Base-by-base conservation (phyloP, 2,797 vertebrate genomes). In the Cirrhinus molitorella region DNA sequence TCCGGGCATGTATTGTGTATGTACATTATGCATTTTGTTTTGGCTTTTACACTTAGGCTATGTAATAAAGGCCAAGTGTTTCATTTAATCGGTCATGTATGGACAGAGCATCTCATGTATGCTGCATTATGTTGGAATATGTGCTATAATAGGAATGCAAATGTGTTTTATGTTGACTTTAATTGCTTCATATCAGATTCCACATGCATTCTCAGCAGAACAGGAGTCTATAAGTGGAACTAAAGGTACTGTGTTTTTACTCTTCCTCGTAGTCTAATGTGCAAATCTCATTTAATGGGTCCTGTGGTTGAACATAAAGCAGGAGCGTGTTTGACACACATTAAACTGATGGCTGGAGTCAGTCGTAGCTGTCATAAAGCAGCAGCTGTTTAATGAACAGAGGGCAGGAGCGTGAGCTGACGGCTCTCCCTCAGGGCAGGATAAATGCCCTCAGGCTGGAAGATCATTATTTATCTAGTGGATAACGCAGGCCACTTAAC, bases 331-430 rank as follows among this genome's bases (percentile, higher is more conserved):
- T 86, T 85, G 7, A 47, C 85, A 83, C 86, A 93, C 92, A 92
- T 94, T 90, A 93, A 94, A 91, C 85, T 89, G 87, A 91, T 92
- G 92, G 91, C 92, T 90, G 89, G 89, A 91, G 89, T 92, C 89
- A 86, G 88, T 86, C 90, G 84, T 90, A 88, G 88, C 91, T 94
- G 91, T 92, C 91, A 91, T 88, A 86, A 88, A 79, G 88, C 86
- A 87, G 87, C 74, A 84, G 84, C 78, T 87, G 81, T 76, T 77
- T 85, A 77, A 88, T 87, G 74, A 86, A 87, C 59, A 85, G 82
- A 78, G 71, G 78, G 80, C 77, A 81, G 68, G 81, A 72, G 75
- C 61, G 13, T 63, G 53, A 82, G 75, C 77, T 86, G 85, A 83
- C 83, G 79, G 49, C 84, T 59, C 47, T 68, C 90, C 88, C 90